phyloP scores from a whole-genome alignment of 2,797 vertebrate genomes.

The Lithobates pipiens region DNA sequence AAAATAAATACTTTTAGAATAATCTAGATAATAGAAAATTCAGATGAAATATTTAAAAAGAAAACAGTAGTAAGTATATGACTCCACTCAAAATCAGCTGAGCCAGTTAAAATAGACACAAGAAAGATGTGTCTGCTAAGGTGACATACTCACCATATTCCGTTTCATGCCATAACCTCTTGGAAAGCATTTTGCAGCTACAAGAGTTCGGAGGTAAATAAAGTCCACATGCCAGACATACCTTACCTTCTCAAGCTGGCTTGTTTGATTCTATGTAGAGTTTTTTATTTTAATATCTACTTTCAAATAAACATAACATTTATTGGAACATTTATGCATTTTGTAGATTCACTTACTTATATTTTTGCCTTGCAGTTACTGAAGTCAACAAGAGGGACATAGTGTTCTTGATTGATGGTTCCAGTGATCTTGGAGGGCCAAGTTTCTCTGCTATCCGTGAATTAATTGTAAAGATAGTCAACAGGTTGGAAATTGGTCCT shows the following conservation, averaged over 20 bases:
- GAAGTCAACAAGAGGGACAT: conserved; percentile 90
- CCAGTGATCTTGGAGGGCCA: conserved; percentile 77
- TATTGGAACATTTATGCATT: background rate
- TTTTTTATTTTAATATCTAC: background rate
- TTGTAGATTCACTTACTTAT: conserved; percentile 32
- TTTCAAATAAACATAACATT: background rate
- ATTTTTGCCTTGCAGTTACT: conserved; percentile 77
- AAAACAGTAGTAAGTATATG: no score
- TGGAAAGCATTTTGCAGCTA: background rate
- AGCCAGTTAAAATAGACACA: background rate
- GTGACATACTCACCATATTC: background rate
- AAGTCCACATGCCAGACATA: background rate
- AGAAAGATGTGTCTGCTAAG: background rate
- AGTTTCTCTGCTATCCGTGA: conserved; percentile 81
- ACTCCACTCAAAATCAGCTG: no score
- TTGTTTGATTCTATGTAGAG: background rate
- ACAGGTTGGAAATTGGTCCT: conserved; percentile 86
- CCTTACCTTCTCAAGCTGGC: background rate
- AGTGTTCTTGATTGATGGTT: conserved; percentile 94
- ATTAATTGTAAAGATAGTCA: conserved; percentile 84
- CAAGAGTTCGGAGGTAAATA: background rate
- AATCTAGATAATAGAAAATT: no score
- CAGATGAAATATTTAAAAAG: no score
- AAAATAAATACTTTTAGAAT: no score
- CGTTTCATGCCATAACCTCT: background rate